Evolutionary conservation across 2,797 vertebrate genomes (phyloP), one percentile per base, ranked within the genome.

Genomic region (Melanogrammus aeglefinus): DNA sequence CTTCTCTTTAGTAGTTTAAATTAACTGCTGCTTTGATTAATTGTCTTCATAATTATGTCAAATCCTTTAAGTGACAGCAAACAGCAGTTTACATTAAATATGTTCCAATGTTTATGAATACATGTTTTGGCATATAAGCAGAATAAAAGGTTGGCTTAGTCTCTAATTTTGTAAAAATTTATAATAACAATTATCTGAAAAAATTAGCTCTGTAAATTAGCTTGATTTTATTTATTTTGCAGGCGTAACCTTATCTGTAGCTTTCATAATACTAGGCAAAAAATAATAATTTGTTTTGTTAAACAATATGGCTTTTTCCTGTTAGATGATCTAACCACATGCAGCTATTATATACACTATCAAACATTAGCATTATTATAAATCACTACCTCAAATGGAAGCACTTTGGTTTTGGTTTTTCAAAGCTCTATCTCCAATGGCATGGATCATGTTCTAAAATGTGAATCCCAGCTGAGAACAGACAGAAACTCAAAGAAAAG

Each of bases 241-340:
- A 88, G 81, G 81, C 85, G 81, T 36, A 66, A 76, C 39, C 74
- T 72, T 83, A 78, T 80, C 66, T 73, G 81, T 80, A 72, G 80
- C 78, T 24, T 80, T 76, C 79, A 41, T 80, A 82, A 73, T 76
- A 47, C 73, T 16, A 79, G 76, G 78, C 69, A 81, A 77, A 29
- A 31, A 73, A 33, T 33, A 3, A 33, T 33, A 76, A 31, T 0
- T 18, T 18, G 27, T 39, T 74, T 57, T 24, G 27, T 83, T 76
- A 81, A 38, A 75, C 72, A 82, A 36, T 86, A 90, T 90, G 91
- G 89, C 91, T 92, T 92, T 72, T 83, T 88, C 86, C 88, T 83
- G 79, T 83, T 51, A 81, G 78, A 76, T 74, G 47, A 69, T 87
- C 78, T 80, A 70, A 85, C 75, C 51, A 89, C 83, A 90, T 85